Evolutionary conservation across 2,888 invertebrate genomes (phyloP).

Genomic region (Allolobophora icterica): DNA sequence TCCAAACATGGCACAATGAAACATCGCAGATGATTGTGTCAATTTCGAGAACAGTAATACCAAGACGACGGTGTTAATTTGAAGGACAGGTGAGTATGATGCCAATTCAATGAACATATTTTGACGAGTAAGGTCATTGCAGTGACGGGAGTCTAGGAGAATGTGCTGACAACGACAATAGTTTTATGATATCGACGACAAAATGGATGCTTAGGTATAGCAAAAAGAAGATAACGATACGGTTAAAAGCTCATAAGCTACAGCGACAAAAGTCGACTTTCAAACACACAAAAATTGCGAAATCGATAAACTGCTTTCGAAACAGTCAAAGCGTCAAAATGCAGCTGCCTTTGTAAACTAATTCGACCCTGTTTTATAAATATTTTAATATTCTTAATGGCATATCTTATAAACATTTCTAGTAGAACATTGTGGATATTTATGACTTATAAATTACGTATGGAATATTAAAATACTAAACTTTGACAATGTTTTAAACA

Average conservation of each 20-base stretch:
- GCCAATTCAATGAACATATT: not conserved
- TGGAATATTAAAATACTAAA: not conserved
- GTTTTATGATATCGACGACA: not conserved
- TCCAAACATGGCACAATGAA: not conserved
- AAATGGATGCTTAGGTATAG: not conserved
- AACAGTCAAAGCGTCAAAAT: not conserved
- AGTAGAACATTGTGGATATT: not conserved
- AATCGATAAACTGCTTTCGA: not conserved
- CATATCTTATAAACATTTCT: not conserved
- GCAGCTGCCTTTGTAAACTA: not conserved
- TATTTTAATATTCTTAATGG: not conserved
- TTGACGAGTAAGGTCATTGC: not conserved
- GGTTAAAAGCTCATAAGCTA: not conserved
- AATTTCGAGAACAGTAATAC: not conserved
- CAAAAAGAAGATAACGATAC: not conserved
- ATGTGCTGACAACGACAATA: not conserved
- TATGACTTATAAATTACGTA: not conserved
- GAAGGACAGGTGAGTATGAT: not conserved
- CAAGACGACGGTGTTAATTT: not conserved
- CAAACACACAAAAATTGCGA: no score
- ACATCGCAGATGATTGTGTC: not conserved
- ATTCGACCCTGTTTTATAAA: slow-evolving; percentile 3
- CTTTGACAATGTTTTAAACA: not conserved
- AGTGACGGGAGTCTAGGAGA: not conserved
- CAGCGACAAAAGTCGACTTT: no score